Conservation (phyloP, 1,140 invertebrate genomes). For the Musca domestica region DNA sequence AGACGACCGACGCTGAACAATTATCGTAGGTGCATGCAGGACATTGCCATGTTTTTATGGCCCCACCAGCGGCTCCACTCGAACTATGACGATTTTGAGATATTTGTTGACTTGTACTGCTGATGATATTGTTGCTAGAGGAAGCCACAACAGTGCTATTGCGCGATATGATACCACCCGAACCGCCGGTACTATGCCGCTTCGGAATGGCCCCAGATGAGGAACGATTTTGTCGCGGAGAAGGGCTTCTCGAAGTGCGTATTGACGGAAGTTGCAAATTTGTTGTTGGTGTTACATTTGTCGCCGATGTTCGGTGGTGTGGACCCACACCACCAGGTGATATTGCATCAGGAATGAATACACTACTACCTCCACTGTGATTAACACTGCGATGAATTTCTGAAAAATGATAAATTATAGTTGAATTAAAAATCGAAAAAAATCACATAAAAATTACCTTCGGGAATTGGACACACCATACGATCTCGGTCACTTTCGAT, state of each 20-base stretch:
- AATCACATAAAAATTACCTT: constrained; percentile 18
- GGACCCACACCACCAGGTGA: not conserved
- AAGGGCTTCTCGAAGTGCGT: constrained; percentile 50
- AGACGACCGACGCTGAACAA: constrained; percentile 64
- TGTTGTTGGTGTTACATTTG: constrained; percentile 12
- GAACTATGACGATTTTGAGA: constrained; percentile 3
- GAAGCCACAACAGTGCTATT: not conserved
- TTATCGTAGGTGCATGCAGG: constrained; percentile 80
- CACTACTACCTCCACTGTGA: not conserved
- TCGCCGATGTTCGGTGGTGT: not conserved
- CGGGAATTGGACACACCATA: constrained; percentile 5
- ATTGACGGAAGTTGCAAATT: constrained; percentile 30
- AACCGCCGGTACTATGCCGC: constrained; percentile 50
- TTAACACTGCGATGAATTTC: constrained; percentile 15
- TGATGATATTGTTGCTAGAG: constrained; percentile 1
- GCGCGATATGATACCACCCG: constrained; percentile 29
- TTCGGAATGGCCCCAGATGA: constrained; percentile 44
- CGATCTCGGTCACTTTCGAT: constrained; percentile 24
- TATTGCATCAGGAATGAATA: constrained; percentile 16
- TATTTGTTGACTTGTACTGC: constrained; percentile 2
- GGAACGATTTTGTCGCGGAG: constrained; percentile 47
- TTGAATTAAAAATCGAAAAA: not conserved
- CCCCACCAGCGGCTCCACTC: constrained; percentile 14
- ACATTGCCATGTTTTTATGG: constrained; percentile 69
- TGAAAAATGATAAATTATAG: not conserved